A percentile compares a stretch with the other conserved stretches of the same genome.
Evolutionary conservation across 2,888 invertebrate species (phyloP).

Genomic region (Bellardia bayeri): DNA sequence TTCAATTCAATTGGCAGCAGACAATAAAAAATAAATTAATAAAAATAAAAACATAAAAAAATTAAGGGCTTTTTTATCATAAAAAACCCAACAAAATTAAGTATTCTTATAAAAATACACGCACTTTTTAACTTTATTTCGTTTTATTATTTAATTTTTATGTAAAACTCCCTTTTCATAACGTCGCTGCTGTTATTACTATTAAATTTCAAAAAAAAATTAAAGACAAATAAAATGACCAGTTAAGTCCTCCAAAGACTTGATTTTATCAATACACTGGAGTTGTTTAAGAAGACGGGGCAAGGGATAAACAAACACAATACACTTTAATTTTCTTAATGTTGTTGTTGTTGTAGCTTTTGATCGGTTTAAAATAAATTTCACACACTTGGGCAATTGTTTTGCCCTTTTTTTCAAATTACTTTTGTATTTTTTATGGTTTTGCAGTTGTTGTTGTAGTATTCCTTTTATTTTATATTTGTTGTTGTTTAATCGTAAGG

Average conservation of each 20-base stretch:
- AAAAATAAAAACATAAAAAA: constrained; percentile 17
- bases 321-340: constrained; percentile 13
- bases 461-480: constrained; percentile 34
- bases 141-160: background rate
- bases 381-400: constrained; percentile 49
- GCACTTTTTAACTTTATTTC: background rate
- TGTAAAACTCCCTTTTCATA: background rate
- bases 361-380: constrained; percentile 44
- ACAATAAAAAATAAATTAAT: constrained; percentile 54
- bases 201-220: constrained; percentile 10
- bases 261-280: background rate
- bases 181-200: background rate
- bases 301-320: constrained; percentile 10
- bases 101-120: constrained; percentile 1
- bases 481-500: background rate
- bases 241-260: constrained; percentile 3
- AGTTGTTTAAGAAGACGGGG: background rate
- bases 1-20: constrained; percentile 49
- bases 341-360: constrained; percentile 27
- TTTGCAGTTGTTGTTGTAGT: constrained; percentile 20
- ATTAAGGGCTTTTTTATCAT: background rate
- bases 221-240: background rate
- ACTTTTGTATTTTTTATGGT: background rate
- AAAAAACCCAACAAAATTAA: background rate
- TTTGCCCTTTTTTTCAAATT: constrained; percentile 41